Conservation (phyloP, 2,888 invertebrate genomes). For the Cryptophagus acutangulus region DNA sequence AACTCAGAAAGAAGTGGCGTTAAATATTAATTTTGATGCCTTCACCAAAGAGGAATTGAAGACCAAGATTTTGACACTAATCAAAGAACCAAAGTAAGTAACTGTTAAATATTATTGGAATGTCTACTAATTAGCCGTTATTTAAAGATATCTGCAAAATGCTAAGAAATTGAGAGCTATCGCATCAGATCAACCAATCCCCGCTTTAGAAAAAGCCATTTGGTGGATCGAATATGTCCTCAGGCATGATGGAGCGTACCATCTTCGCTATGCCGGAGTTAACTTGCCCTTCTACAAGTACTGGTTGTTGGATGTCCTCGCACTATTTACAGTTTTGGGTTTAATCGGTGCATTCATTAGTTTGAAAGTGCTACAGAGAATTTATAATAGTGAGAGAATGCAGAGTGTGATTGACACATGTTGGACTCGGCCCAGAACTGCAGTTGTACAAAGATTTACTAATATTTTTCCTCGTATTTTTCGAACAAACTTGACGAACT, state of each 20-base stretch:
- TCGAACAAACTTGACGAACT: no score
- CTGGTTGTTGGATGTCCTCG: conserved; percentile 29
- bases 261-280: conserved; percentile 26
- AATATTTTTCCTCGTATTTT: no score
- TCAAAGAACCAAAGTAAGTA: conserved; percentile 31
- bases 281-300: conserved; percentile 31
- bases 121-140: not conserved
- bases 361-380: no score
- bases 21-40: conserved; percentile 24
- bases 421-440: no score
- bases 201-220: conserved; percentile 30
- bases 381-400: no score
- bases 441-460: no score
- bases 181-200: conserved; percentile 29
- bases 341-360: no score
- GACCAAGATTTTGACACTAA: conserved; percentile 28
- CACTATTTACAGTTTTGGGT: conserved; percentile 10
- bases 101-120: conserved; percentile 4
- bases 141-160: conserved; percentile 26
- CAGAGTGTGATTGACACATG: no score
- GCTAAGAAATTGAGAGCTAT: conserved; percentile 23
- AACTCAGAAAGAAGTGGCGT: conserved; percentile 24
- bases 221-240: conserved; percentile 37
- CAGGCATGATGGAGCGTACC: conserved; percentile 31
- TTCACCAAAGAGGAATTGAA: conserved; percentile 31